Evolutionary conservation across 1,140 invertebrate genomes (phyloP).

Genomic region (Sminthurides bifidus): DNA sequence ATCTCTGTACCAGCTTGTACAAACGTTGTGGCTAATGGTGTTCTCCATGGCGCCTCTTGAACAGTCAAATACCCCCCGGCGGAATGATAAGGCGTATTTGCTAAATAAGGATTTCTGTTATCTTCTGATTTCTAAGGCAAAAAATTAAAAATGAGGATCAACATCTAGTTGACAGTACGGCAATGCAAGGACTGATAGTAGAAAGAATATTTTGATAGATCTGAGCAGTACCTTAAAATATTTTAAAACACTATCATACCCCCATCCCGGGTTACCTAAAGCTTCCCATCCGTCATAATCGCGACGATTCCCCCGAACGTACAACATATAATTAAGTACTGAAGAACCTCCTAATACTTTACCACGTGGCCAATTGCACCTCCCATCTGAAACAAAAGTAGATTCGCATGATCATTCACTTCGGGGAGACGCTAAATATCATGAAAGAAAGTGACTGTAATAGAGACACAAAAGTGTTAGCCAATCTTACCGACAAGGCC

Average conservation of each 20-base stretch:
- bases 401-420: not conserved
- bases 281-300: conserved; percentile 92
- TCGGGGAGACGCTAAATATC: not conserved
- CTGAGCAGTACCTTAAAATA: conserved; percentile 75
- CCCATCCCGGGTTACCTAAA: conserved; percentile 84
- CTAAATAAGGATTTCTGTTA: conserved; percentile 68
- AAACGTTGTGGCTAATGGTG: conserved; percentile 64
- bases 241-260: conserved; percentile 66
- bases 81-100: conserved; percentile 56
- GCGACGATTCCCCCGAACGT: conserved; percentile 77
- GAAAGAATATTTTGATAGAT: too few species aligned
- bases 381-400: conserved; percentile 27
- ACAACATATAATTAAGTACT: conserved; percentile 95
- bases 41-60: conserved; percentile 70
- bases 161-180: too few species aligned
- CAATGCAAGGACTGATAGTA: too few species aligned
- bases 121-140: conserved; percentile 72
- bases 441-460: not conserved
- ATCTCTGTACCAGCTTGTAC: conserved; percentile 74
- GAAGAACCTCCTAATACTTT: conserved; percentile 66
- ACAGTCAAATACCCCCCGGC: conserved; percentile 65
- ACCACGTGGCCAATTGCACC: conserved; percentile 78
- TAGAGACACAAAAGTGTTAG: not conserved
- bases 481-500: conserved; percentile 44
- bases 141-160: too few species aligned